Evolutionary conservation across 2,888 invertebrate species (phyloP).

Genomic region (Drosophila falleni): DNA sequence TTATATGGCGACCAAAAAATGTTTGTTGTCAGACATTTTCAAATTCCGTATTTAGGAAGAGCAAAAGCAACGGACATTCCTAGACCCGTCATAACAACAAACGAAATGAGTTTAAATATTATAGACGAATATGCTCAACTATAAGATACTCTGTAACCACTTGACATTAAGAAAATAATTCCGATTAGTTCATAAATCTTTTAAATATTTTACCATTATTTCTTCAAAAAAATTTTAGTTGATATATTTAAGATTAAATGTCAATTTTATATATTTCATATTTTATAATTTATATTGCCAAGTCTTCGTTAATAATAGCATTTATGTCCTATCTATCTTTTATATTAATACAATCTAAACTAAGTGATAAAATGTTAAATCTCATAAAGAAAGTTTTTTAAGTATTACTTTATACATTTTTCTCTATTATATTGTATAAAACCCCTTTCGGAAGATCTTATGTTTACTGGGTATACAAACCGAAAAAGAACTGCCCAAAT

Average conservation of each 20-base stretch:
- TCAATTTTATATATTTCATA: too few species aligned
- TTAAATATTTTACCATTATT: too few species aligned
- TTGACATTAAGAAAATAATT: neutral
- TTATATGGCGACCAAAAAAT: conserved; percentile 24
- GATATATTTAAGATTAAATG: too few species aligned
- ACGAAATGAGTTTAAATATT: neutral
- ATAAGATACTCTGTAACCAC: neutral
- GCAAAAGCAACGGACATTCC: conserved; percentile 34
- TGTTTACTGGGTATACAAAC: neutral
- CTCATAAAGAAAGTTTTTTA: neutral
- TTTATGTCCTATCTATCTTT: too few species aligned
- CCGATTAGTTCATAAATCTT: too few species aligned
- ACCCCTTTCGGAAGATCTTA: neutral
- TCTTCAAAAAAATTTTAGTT: too few species aligned
- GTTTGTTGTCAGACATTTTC: conserved; percentile 35
- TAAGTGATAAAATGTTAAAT: too few species aligned
- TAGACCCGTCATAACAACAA: conserved; percentile 36
- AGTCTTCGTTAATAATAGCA: too few species aligned
- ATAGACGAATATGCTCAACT: neutral
- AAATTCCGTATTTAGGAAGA: conserved; percentile 10
- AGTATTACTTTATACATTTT: too few species aligned
- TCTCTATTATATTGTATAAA: neutral
- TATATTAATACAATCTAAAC: too few species aligned
- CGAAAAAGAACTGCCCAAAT: conserved; percentile 15
- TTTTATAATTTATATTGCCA: too few species aligned